phyloP scores from a whole-genome alignment of 2,113 vertebrate genomes.

The Oreotrochilus melanogaster region DNA sequence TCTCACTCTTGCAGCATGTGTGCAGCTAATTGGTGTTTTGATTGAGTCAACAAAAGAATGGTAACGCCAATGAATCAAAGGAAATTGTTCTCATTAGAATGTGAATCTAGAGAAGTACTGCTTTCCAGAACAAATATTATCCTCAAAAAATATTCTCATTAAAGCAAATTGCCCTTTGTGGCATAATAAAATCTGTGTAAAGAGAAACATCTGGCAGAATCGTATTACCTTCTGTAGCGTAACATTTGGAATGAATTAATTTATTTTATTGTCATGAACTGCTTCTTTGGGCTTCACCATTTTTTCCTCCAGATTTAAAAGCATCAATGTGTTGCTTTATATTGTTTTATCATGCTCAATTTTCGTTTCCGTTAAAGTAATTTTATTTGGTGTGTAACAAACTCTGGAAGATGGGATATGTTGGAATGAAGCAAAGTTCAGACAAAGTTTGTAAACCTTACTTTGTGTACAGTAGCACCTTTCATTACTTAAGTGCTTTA shows the following conservation, averaged over 20 bases:
- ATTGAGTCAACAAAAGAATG: conserved; percentile 63
- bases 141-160: conserved; percentile 75
- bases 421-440: neutral
- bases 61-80: conserved; percentile 74
- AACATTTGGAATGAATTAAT: conserved; percentile 74
- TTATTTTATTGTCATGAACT: conserved; percentile 62
- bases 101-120: conserved; percentile 64
- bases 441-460: neutral
- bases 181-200: conserved; percentile 74
- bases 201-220: conserved; percentile 77
- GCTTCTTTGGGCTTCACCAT: conserved; percentile 51
- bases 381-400: neutral
- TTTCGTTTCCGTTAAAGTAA: conserved; percentile 30
- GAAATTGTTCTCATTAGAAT: conserved; percentile 75
- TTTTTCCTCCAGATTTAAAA: conserved; percentile 59
- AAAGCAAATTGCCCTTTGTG: conserved; percentile 73
- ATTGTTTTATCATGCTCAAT: conserved; percentile 22
- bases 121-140: conserved; percentile 77
- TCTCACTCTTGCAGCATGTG: conserved; percentile 34
- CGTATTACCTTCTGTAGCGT: conserved; percentile 58
- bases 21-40: conserved; percentile 73
- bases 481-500: neutral
- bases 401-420: neutral
- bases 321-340: conserved; percentile 24
- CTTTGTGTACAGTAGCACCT: neutral